These are phyloP conservation scores for Hippopotamus amphibius DNA, from an alignment of 2,113 vertebrate species.

Conservation along the genomic window DNA sequence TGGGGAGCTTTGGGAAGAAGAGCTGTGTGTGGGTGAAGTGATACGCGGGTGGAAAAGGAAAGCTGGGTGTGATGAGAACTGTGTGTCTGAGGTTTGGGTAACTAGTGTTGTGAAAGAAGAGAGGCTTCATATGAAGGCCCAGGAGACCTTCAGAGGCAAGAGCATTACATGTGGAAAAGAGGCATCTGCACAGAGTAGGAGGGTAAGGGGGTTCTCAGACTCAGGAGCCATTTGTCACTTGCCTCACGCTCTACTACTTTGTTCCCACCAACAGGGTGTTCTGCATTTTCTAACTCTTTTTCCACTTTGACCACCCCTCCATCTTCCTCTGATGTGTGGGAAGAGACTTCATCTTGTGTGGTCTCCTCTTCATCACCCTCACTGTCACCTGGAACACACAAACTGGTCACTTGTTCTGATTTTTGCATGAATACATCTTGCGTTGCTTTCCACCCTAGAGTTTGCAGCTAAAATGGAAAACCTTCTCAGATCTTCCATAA, in stretches of 20 bases:
- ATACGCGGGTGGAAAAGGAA: background rate
- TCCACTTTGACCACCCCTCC: slow-evolving; percentile 86
- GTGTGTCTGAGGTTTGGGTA: background rate
- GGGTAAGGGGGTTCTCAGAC: background rate
- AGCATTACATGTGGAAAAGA: background rate
- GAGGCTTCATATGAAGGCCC: background rate
- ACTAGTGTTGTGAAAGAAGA: background rate
- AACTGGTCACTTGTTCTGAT: slow-evolving; percentile 73
- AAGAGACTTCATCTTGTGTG: slow-evolving; percentile 90
- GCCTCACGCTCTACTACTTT: slow-evolving; percentile 82
- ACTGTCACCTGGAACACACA: slow-evolving; percentile 87
- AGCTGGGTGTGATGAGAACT: background rate
- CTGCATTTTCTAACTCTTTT: slow-evolving; percentile 85
- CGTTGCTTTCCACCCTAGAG: slow-evolving; percentile 38
- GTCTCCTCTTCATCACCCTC: slow-evolving; percentile 88
- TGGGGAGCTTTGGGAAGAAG: background rate
- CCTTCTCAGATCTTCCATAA: slow-evolving; percentile 45
- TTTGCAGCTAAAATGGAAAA: slow-evolving; percentile 61
- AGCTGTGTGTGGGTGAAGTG: background rate
- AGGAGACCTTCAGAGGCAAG: background rate
- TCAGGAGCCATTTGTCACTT: slow-evolving; percentile 76
- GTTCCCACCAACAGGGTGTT: slow-evolving; percentile 77
- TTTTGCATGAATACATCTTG: slow-evolving; percentile 46
- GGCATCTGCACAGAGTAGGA: background rate
- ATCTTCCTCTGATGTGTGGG: slow-evolving; percentile 89